These are phyloP conservation scores for Mionectes macconnelli DNA, from an alignment of 2,113 vertebrate genomes.

Conservation along the genomic window DNA sequence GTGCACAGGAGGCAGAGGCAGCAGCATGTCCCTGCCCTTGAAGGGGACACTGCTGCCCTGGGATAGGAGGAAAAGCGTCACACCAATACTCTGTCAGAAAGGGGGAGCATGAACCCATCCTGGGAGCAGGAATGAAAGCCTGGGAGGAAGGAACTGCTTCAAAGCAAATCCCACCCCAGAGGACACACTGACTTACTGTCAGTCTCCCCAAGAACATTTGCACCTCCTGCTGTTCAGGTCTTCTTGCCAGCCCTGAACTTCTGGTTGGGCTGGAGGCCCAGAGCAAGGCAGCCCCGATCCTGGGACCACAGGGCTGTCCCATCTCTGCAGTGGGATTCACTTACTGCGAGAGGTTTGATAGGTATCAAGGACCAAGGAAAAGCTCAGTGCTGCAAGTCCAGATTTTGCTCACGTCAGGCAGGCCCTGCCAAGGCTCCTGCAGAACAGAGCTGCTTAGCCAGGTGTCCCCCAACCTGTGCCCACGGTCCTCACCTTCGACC, in stretches of 20 bases:
- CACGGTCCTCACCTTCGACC: constrained; percentile 86
- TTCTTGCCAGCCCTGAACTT: neutral
- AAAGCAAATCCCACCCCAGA: neutral
- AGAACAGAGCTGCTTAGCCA: neutral
- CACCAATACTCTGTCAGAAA: neutral
- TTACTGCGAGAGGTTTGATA: fast-evolving
- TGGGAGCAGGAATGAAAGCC: neutral
- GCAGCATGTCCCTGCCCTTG: neutral
- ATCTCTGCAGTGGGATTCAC: neutral
- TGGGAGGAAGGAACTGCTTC: neutral
- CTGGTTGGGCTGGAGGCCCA: neutral
- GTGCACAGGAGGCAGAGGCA: neutral
- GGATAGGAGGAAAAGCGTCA: neutral
- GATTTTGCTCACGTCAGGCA: neutral
- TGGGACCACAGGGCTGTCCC: neutral
- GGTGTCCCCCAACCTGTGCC: neutral
- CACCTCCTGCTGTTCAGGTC: neutral
- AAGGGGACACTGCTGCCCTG: neutral
- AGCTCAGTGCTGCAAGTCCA: neutral
- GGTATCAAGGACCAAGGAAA: neutral
- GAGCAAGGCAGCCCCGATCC: neutral
- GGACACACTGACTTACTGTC: neutral
- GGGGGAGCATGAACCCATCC: fast-evolving
- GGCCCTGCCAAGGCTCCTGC: neutral
- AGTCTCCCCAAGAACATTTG: neutral